Percentiles rank a stretch among this genome's conserved stretches.
Evolutionary conservation across 2,113 vertebrate genomes (phyloP).

Genomic region (Suncus etruscus): DNA sequence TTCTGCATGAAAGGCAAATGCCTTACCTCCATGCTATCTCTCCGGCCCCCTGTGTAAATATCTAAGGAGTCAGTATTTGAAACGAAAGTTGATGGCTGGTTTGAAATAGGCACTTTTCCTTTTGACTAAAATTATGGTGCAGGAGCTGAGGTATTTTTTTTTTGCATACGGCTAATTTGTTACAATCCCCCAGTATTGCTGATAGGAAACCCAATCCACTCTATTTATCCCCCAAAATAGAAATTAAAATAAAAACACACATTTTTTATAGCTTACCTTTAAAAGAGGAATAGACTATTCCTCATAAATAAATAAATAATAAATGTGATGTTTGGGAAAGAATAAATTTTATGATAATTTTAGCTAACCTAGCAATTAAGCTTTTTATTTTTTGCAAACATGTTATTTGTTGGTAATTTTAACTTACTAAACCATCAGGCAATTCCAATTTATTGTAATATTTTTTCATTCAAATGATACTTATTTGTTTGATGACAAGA

Average conservation of each 20-base stretch:
- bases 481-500: background rate
- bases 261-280: too few species aligned
- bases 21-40: too few species aligned
- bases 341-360: background rate
- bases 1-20: too few species aligned
- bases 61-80: conserved; percentile 18
- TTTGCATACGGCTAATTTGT: too few species aligned
- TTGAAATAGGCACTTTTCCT: background rate
- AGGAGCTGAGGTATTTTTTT: too few species aligned
- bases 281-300: too few species aligned
- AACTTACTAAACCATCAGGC: background rate
- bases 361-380: conserved; percentile 22
- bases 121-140: background rate
- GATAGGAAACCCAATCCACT: too few species aligned
- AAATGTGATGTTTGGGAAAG: background rate
- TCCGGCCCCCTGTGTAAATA: too few species aligned
- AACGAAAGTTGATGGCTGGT: background rate
- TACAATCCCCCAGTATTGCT: too few species aligned
- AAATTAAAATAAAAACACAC: too few species aligned
- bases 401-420: background rate
- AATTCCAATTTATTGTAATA: conserved; percentile 3
- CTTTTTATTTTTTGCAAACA: background rate
- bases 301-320: too few species aligned
- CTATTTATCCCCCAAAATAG: too few species aligned
- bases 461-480: background rate